phyloP scores from a whole-genome alignment of 2,797 vertebrate genomes.

The Geotrypetes seraphini region DNA sequence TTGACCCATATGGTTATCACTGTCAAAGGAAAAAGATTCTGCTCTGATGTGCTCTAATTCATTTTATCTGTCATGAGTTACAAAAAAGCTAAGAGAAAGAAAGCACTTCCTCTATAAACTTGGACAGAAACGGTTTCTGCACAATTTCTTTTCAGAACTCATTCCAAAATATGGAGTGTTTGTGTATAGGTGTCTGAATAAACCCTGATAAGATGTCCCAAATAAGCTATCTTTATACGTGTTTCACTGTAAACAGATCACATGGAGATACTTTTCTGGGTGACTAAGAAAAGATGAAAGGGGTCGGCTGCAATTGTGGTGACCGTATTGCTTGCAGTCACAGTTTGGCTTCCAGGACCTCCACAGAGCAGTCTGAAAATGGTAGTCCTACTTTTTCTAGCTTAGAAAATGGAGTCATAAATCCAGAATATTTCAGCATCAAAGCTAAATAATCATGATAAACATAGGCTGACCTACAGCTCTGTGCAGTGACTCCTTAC shows the following conservation, averaged over 20 bases:
- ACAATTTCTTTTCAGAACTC: slow-evolving; percentile 2
- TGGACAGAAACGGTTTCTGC: background rate
- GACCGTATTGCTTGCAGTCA: no score
- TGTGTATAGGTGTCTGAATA: background rate
- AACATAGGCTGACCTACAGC: no score
- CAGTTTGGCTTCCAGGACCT: no score
- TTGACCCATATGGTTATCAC: slow-evolving; percentile 16
- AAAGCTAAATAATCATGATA: no score
- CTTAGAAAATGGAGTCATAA: no score
- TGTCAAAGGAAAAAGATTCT: slow-evolving; percentile 17
- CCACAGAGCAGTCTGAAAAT: no score
- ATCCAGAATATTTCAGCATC: no score
- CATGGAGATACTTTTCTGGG: background rate
- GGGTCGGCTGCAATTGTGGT: no score
- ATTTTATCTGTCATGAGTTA: slow-evolving; percentile 16
- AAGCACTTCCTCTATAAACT: background rate
- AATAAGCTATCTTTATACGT: background rate
- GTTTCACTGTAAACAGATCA: background rate
- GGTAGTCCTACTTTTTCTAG: no score
- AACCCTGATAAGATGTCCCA: background rate
- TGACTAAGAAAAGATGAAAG: background rate
- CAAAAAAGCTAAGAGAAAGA: slow-evolving; percentile 2
- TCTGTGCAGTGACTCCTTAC: no score
- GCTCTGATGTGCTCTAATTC: slow-evolving; percentile 6
- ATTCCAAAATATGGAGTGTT: background rate